Base-by-base conservation (phyloP, 1,140 invertebrate genomes). In the Laupala kohalensis region DNA sequence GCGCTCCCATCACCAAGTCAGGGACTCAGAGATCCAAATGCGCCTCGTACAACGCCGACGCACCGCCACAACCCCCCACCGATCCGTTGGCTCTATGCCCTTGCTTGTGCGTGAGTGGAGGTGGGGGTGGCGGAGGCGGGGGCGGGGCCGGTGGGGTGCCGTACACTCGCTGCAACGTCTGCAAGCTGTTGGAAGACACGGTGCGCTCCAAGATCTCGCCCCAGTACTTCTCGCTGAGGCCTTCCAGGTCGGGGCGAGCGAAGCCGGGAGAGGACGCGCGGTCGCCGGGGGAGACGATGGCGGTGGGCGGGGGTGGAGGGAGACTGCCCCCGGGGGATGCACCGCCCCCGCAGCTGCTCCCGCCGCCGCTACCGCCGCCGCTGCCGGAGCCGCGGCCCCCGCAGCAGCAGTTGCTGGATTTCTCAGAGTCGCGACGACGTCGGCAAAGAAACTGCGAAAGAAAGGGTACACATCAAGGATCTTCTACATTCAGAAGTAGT, bases 221-320 rank as follows among this genome's bases (percentile, higher is more conserved):
- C 89, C 89, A 90, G 77, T 90, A 89, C 79, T 90, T 89, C 77
- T 90, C 89, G n/a, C 88, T 87, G 1, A 89, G 81, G 4, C 87
- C 87, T 63, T 71, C 70, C 19, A 65, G 30, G 76, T 89, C 88
- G 69, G 88, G 83, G 76, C 89, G 87, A 62, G 85, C 85, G 75
- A 77, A 76, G 72, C 78, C 72, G 26, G 76, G 75, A 23, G 78
- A 77, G 15, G 66, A 27, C 27, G 75, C 6, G 78, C 13, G 77
- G 78, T n/a, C 19, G 72, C 78, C 72, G 26, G 76, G 75, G 24
- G 78, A 77, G 15, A 64, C 29, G 53, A 75, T 6, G 78, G 12
- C 77, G 78, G 53, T 63, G 9, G 63, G 65, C 76, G 89, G 88
- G 69, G 88, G 83, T 76, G 89, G 87, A 62, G 85, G 84, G 75